Evolutionary conservation across 2,888 invertebrate species (phyloP).

Genomic region (Apamea sordens): DNA sequence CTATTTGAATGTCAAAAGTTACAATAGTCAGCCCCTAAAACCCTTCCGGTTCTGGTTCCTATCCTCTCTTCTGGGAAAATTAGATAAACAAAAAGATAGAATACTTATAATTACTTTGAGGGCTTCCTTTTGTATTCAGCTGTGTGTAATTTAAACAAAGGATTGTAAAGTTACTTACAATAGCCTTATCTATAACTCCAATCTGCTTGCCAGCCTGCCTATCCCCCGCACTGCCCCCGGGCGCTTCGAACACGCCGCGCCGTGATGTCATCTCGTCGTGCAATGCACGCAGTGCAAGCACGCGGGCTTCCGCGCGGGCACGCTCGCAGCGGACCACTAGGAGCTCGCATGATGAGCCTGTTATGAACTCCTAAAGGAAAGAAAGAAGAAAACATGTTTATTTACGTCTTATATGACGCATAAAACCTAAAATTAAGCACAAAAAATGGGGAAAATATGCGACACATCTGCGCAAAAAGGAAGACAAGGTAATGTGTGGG

Average conservation of each 20-base stretch:
- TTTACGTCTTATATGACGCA: not conserved
- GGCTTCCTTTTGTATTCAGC: not conserved
- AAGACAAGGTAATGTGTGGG: not conserved
- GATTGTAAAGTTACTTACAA: slow-evolving; percentile 72
- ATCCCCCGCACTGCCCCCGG: not conserved
- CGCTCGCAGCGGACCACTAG: slow-evolving; percentile 79
- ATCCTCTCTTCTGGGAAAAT: not conserved
- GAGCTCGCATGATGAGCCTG: slow-evolving; percentile 77
- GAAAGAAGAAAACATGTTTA: not conserved
- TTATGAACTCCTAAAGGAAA: slow-evolving; percentile 69
- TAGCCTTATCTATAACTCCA: slow-evolving; percentile 73
- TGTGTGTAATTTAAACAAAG: not conserved
- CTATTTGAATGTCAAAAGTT: slow-evolving; percentile 24
- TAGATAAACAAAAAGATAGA: not conserved
- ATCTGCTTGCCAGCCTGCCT: slow-evolving; percentile 62
- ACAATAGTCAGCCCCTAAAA: not conserved
- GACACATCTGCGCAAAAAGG: not conserved
- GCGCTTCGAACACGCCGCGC: slow-evolving; percentile 70
- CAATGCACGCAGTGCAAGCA: slow-evolving; percentile 65
- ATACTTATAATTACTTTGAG: not conserved
- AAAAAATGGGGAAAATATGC: too few relatives aligned
- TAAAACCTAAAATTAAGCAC: too few relatives aligned
- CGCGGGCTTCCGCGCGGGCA: slow-evolving; percentile 72
- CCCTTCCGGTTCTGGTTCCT: not conserved
- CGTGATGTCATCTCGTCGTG: slow-evolving; percentile 69